Base-by-base conservation (phyloP, 2,113 vertebrate genomes). In the Casuarius casuarius region DNA sequence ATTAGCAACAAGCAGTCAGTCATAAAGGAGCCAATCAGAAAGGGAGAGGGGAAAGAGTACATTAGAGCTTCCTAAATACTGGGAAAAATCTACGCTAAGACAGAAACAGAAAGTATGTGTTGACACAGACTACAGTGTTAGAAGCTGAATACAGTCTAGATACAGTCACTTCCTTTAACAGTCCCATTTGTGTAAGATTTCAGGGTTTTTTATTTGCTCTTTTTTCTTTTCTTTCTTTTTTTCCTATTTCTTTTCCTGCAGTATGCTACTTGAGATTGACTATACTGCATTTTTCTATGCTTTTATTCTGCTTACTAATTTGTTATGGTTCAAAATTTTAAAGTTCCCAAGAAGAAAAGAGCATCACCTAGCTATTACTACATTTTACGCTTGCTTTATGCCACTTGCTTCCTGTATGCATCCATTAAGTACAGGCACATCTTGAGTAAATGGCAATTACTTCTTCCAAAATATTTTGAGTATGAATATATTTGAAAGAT, bases 1-100 rank as follows among this genome's bases (percentile, higher is more conserved):
- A 85, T 93, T 94, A 95, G 80, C 71, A 90, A 82, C 94, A 85
- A 89, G 62, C 81, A 95, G 85, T 61, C 94, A 95, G 76, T 93
- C 90, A 89, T 85, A 93, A 84, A 51, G 56, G 83, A 87, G 81
- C 87, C 19, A 86, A 76, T 70, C 35, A 59, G 80, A 92, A 87
- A 84, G 10, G 33, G n/a, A 82, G 52, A 78, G 58, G 66, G 56
- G 12, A 31, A 61, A 90, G 87, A 80, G 1, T 5, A 84, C 66
- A 59, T 22, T 46, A n/a, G 49, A 58, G 59, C 76, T 87, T 89
- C 67, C 73, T 92, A 93, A 92, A 93, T 93, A 87, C 83, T 93
- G 56, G 31, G 84, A 79, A 87, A 58, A 61, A 84, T 26, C n/a
- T 93, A 25, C 72, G 89, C 48, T 58, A 54, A 92, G 74, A 49